Conservation (phyloP, 2,113 vertebrate species). For the Nesoenas mayeri region DNA sequence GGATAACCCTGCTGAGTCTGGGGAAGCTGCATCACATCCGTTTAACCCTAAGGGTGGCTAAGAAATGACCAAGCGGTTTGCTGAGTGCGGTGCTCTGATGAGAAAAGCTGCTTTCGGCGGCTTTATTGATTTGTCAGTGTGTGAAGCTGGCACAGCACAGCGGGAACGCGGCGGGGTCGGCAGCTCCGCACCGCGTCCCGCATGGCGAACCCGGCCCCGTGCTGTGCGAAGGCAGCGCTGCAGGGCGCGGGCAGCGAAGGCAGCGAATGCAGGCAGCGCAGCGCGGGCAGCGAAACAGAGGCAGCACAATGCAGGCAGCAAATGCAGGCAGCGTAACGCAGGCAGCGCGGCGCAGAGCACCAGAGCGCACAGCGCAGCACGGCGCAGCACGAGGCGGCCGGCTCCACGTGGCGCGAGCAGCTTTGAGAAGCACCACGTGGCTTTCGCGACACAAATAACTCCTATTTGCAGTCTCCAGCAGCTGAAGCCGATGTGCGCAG, state of each 20-base stretch:
- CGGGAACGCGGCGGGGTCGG: not conserved
- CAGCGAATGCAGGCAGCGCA: not conserved
- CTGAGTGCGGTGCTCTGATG: not conserved
- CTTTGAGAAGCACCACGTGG: not conserved
- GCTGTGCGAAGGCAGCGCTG: rapidly evolving
- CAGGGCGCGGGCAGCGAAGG: not conserved
- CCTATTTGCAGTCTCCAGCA: not conserved
- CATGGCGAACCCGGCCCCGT: not conserved
- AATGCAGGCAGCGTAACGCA: not conserved
- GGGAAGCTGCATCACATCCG: not conserved
- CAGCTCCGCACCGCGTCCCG: not conserved
- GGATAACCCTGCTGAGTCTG: not conserved
- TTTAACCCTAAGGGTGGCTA: not conserved
- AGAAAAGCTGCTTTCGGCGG: not conserved
- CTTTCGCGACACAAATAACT: not conserved
- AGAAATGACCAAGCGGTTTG: not conserved
- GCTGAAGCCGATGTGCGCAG: rapidly evolving
- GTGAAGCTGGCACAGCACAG: not conserved
- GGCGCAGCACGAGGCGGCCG: not conserved
- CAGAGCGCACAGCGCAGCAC: not conserved
- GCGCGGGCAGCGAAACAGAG: not conserved
- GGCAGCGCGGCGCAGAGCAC: not conserved
- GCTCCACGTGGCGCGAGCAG: not conserved
- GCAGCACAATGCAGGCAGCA: not conserved
- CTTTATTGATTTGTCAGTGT: slow-evolving; percentile 26